phyloP scores from a whole-genome alignment of 2,797 vertebrate genomes.

The Geotrypetes seraphini region DNA sequence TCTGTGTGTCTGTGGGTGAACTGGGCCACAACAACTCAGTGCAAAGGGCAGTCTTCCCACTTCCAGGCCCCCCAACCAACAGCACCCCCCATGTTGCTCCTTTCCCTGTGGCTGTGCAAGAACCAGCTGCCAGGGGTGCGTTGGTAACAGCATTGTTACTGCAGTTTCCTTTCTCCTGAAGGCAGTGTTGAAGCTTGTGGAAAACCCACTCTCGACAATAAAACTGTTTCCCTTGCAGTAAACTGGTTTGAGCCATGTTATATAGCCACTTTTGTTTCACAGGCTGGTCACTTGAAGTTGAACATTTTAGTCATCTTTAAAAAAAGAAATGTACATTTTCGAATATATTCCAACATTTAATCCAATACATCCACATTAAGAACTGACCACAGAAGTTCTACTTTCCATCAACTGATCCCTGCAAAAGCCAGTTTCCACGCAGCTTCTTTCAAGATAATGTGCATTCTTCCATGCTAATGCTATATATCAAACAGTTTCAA shows the following conservation, averaged over 20 bases:
- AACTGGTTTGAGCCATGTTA: slow-evolving; percentile 88
- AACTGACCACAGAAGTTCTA: not conserved
- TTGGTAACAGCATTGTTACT: slow-evolving; percentile 53
- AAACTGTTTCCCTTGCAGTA: slow-evolving; percentile 93
- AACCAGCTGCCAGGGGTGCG: slow-evolving; percentile 37
- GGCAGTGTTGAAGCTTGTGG: slow-evolving; percentile 97
- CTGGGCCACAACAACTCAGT: slow-evolving; percentile 92
- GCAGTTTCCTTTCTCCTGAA: slow-evolving; percentile 84
- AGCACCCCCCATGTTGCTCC: slow-evolving; percentile 83
- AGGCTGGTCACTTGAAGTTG: slow-evolving; percentile 36
- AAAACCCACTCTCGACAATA: slow-evolving; percentile 98
- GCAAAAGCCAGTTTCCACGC: slow-evolving; percentile 8
- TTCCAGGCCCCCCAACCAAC: slow-evolving; percentile 88
- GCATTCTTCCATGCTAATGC: slow-evolving; percentile 21
- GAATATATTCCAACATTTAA: slow-evolving; percentile 2
- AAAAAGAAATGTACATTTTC: not conserved
- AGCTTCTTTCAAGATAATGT: slow-evolving; percentile 7
- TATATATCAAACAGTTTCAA: not conserved
- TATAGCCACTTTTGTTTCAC: slow-evolving; percentile 46
- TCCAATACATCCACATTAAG: not conserved
- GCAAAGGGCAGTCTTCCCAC: slow-evolving; percentile 89
- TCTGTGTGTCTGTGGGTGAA: slow-evolving; percentile 65
- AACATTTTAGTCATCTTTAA: slow-evolving; percentile 16
- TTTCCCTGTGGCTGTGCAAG: slow-evolving; percentile 55
- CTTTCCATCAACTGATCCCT: slow-evolving; percentile 1